Evolutionary conservation across 2,888 invertebrate species (phyloP), one percentile per base, ranked within the genome.

Genomic region (Ochropleura plecta): DNA sequence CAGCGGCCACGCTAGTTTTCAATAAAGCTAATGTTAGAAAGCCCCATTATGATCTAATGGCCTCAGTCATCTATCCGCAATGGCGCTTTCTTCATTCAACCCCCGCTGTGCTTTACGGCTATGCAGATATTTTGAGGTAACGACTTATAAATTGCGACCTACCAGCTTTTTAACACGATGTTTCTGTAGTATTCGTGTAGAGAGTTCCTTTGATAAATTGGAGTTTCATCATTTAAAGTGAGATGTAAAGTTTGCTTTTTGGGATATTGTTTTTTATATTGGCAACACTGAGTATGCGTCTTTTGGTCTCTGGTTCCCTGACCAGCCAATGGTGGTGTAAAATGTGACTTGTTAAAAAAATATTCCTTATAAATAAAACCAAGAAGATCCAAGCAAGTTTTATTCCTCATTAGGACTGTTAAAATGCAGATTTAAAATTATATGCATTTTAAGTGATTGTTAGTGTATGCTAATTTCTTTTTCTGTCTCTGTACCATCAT

Each of bases 21-120:
- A 87, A 87, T 88, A 87, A 74, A 76, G 79, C 75, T 87, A 86
- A 88, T 84, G 82, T 84, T 79, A 85, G 78, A 81, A 85, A 76
- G 49, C 79, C 76, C 86, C 88, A 88, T 89, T 89, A 88, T 88
- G 82, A 86, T 83, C 82, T 89, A 89, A 89, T 89, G 85, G 89
- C 88, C 92, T 93, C 90, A 94, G 94, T 94, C 93, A 93, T 92
- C 90, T 86, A 90, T 84, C 95, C 94, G 94, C 95, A 95, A 85
- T 94, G 93, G 92, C 91, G 95, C 88, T 91, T 92, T 88, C 89
- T 89, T 87, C 88, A 88, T 88, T 90, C 80, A 68, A 70, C 79
- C 81, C 76, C 82, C 73, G 70, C 66, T 72, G 76, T 83, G 69
- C 74, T 84, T 86, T 86, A 85, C 85, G 78, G 84, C 84, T 88